phyloP scores from a whole-genome alignment of 2,888 invertebrate species.

The Habroteleia sp. region DNA sequence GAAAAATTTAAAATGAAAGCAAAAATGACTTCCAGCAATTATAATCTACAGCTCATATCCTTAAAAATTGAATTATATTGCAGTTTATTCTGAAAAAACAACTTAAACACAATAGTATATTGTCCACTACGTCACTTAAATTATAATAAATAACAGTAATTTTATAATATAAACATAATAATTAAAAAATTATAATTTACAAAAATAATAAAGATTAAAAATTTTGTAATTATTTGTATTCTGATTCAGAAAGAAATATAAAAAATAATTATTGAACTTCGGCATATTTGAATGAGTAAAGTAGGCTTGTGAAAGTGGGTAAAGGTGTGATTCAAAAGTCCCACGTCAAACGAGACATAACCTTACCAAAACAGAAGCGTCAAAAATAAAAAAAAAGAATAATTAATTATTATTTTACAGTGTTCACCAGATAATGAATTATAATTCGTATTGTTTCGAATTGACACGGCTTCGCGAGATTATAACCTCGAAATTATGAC shows the following conservation, averaged over 20 bases:
- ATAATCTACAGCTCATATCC: too few relatives aligned
- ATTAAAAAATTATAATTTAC: too few relatives aligned
- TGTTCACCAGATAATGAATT: too few relatives aligned
- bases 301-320: constrained; percentile 67
- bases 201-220: too few relatives aligned
- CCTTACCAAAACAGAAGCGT: constrained; percentile 9
- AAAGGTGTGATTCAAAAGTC: constrained; percentile 43
- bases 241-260: not conserved
- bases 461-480: not conserved
- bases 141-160: too few relatives aligned
- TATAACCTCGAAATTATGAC: constrained; percentile 17
- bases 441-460: not conserved
- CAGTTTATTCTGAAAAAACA: too few relatives aligned
- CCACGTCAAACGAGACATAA: constrained; percentile 32
- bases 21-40: not conserved
- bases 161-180: too few relatives aligned
- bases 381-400: not conserved
- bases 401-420: not conserved
- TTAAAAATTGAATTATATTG: too few relatives aligned
- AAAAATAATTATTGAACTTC: not conserved
- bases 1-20: not conserved
- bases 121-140: constrained; percentile 32
- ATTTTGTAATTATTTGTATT: constrained; percentile 3
- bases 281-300: constrained; percentile 4
- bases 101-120: too few relatives aligned